Conservation (phyloP, 2,888 invertebrate genomes). For the Mylabris sibirica region DNA sequence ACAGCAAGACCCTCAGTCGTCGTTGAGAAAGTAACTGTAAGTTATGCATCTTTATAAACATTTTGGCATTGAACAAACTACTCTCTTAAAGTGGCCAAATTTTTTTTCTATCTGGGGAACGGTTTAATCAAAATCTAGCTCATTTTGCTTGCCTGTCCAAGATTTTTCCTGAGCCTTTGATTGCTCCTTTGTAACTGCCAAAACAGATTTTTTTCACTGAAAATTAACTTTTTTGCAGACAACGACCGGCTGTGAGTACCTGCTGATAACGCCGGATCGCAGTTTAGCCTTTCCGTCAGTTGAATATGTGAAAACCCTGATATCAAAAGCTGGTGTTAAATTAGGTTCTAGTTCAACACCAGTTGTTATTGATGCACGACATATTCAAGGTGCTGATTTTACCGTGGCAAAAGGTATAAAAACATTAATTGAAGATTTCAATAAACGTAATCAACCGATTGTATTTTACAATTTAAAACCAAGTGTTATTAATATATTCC, state of each 20-base stretch:
- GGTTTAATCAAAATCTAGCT: no score
- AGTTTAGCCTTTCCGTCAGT: slow-evolving; percentile 72
- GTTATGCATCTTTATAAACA: no score
- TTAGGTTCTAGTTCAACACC: slow-evolving; percentile 67
- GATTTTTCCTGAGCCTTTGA: no score
- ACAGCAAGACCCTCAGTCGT: slow-evolving; percentile 70
- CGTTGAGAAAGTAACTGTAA: slow-evolving; percentile 66
- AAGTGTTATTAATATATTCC: slow-evolving; percentile 66
- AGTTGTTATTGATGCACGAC: slow-evolving; percentile 69
- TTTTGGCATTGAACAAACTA: not conserved
- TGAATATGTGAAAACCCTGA: slow-evolving; percentile 70
- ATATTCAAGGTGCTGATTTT: slow-evolving; percentile 72
- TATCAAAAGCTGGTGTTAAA: slow-evolving; percentile 75
- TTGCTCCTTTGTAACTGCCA: not conserved
- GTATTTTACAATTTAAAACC: slow-evolving; percentile 68
- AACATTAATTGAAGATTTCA: slow-evolving; percentile 66
- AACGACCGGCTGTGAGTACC: slow-evolving; percentile 64
- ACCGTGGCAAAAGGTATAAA: slow-evolving; percentile 73
- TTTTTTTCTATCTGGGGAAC: no score
- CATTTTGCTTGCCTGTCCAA: no score
- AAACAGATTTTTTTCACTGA: not conserved
- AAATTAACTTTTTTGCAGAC: slow-evolving; percentile 55
- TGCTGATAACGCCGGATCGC: slow-evolving; percentile 69
- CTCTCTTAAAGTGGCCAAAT: no score
- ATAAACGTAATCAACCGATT: slow-evolving; percentile 65